A percentile compares a stretch with the other conserved stretches of the same genome.
Conservation (phyloP, 2,113 vertebrate species). For the Callionymus lyra region DNA sequence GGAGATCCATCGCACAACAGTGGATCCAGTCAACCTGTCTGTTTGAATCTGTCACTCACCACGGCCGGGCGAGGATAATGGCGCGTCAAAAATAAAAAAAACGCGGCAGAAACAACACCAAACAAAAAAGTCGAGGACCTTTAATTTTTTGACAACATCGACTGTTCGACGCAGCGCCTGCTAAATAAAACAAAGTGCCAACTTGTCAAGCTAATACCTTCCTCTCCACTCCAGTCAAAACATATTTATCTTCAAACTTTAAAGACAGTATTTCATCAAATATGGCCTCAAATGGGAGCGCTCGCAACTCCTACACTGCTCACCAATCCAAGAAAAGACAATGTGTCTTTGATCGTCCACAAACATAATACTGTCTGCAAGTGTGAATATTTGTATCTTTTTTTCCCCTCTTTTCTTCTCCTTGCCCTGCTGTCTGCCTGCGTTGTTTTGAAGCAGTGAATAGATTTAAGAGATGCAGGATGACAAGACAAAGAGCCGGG, state of each 20-base stretch:
- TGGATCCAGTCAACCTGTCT: conserved; percentile 17
- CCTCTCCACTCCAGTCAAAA: conserved; percentile 42
- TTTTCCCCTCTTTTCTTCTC: conserved; percentile 16
- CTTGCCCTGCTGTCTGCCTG: conserved; percentile 54
- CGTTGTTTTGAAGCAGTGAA: conserved; percentile 67
- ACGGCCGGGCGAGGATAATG: conserved; percentile 19
- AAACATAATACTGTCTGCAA: conserved; percentile 58
- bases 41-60: conserved; percentile 28
- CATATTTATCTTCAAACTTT: conserved; percentile 63
- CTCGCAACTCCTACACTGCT: conserved; percentile 40
- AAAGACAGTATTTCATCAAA: conserved; percentile 56
- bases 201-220: conserved; percentile 51
- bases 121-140: conserved; percentile 3
- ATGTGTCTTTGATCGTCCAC: conserved; percentile 49
- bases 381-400: conserved; percentile 62
- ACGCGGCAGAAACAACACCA: conserved; percentile 4
- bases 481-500: conserved; percentile 71
- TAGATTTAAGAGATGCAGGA: conserved; percentile 72
- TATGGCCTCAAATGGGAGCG: conserved; percentile 33
- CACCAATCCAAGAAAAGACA: conserved; percentile 46
- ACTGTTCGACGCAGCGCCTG: conserved; percentile 10
- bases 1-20: conserved; percentile 10
- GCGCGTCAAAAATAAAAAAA: conserved; percentile 10
- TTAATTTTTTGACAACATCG: conserved; percentile 20
- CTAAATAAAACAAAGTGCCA: conserved; percentile 33